phyloP scores from a whole-genome alignment of 2,797 vertebrate genomes.

The Gambusia yucatana region DNA sequence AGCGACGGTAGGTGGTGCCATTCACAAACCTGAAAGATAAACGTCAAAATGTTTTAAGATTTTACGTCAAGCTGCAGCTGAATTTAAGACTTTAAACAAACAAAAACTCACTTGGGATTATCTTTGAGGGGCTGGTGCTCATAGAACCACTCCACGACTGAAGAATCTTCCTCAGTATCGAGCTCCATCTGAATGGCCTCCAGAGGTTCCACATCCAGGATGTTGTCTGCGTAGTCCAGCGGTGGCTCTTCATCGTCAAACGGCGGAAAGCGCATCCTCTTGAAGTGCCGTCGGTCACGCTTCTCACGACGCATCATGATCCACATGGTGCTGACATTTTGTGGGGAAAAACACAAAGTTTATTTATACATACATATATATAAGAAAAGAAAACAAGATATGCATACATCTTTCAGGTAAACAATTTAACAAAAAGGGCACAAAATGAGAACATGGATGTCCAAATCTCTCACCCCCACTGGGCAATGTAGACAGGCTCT shows the following conservation, averaged over 20 bases:
- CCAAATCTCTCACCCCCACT: constrained; percentile 90
- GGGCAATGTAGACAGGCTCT: constrained; percentile 97
- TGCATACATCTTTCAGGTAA: not conserved
- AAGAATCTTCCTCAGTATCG: constrained; percentile 92
- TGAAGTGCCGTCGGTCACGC: constrained; percentile 96
- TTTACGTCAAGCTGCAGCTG: accelerated
- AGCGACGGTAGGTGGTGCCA: constrained; percentile 96
- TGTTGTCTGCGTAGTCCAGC: constrained; percentile 98
- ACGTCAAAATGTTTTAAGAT: not conserved
- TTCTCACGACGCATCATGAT: constrained; percentile 99
- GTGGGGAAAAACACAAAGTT: not conserved
- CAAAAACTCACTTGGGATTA: constrained; percentile 86
- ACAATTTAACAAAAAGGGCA: not conserved
- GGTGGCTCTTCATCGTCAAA: constrained; percentile 99
- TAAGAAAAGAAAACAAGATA: not conserved
- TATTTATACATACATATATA: not conserved
- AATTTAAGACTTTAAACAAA: accelerated
- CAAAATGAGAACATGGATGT: not conserved
- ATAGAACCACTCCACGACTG: constrained; percentile 95
- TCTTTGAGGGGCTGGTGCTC: constrained; percentile 98
- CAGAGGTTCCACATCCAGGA: constrained; percentile 96
- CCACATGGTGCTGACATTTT: constrained; percentile 91
- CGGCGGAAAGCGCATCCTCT: constrained; percentile 97
- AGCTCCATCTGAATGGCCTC: constrained; percentile 98
- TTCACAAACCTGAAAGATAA: constrained; percentile 88